Conservation (phyloP, 2,113 vertebrate species). For the Chamaetylas fuelleborni region DNA sequence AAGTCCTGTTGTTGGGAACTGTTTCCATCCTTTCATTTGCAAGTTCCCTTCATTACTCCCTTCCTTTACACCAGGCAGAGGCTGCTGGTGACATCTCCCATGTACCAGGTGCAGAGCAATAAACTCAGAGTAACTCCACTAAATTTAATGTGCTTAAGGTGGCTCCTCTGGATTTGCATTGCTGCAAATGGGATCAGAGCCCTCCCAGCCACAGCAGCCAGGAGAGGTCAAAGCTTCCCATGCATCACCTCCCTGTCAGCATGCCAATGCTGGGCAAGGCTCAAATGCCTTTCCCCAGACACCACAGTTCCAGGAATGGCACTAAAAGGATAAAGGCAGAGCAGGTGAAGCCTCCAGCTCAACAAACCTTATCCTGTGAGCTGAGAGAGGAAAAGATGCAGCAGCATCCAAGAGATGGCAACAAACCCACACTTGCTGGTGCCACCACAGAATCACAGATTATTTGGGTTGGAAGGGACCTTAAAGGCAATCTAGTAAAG, state of each 20-base stretch:
- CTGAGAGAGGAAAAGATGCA: neutral
- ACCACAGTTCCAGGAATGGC: neutral
- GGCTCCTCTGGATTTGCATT: neutral
- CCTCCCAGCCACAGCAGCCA: neutral
- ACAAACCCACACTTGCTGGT: neutral
- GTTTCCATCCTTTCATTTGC: slow-evolving; percentile 2
- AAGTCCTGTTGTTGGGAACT: neutral
- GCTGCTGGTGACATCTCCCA: slow-evolving; percentile 20
- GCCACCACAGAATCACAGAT: accelerated
- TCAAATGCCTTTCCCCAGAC: neutral
- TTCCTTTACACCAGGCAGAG: neutral
- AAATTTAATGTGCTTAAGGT: neutral
- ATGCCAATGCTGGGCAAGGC: neutral
- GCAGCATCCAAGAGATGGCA: neutral
- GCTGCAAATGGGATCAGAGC: slow-evolving; percentile 21
- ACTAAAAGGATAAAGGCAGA: neutral
- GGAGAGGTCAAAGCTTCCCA: neutral
- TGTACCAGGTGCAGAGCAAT: neutral
- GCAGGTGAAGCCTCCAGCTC: neutral
- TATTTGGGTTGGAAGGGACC: neutral
- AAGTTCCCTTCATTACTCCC: neutral
- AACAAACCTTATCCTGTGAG: neutral
- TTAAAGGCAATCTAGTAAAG: neutral
- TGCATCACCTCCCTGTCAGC: neutral
- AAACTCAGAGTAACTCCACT: slow-evolving; percentile 26